Conservation (phyloP, 2,113 vertebrate genomes). For the Naja naja region DNA sequence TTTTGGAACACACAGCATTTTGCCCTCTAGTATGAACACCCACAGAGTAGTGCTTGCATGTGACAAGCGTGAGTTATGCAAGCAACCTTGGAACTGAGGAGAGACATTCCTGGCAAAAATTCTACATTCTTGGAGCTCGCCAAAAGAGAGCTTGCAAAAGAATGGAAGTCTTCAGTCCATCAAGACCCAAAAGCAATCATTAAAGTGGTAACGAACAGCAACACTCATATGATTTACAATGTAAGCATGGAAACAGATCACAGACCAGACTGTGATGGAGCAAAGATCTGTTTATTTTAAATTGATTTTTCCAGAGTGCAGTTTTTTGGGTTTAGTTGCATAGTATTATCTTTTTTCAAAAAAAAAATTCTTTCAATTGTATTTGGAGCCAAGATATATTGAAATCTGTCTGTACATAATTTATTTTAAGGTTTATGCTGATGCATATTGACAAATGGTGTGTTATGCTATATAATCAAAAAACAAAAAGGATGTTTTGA, state of each 20-base stretch:
- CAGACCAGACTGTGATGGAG: background rate
- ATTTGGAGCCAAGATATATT: slow-evolving; percentile 7
- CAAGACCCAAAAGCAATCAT: background rate
- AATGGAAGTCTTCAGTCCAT: background rate
- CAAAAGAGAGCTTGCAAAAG: background rate
- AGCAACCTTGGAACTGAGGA: background rate
- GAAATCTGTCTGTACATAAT: slow-evolving; percentile 6
- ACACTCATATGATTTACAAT: slow-evolving; percentile 4
- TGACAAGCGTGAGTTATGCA: background rate
- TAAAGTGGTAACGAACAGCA: background rate
- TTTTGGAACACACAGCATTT: background rate
- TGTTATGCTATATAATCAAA: background rate
- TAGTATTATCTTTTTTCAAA: background rate
- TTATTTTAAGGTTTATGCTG: slow-evolving; percentile 7
- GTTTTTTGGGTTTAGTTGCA: slow-evolving; percentile 12
- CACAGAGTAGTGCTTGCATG: background rate
- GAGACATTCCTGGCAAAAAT: background rate
- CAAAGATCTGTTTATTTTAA: slow-evolving; percentile 25
- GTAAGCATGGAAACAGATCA: slow-evolving; percentile 18
- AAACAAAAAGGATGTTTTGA: background rate
- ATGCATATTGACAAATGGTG: background rate
- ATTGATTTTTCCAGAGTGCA: slow-evolving; percentile 14
- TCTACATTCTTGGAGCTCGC: background rate
- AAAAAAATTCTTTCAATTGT: background rate
- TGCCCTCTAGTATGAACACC: background rate